These are phyloP conservation scores for rat (Rattus norvegicus) DNA, from an alignment of 2,113 vertebrate species.

Conservation along the genomic window GRCr8 NC_086028.1:39812001-39812500, in stretches of 20 bases:
- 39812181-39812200: not conserved
- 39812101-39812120: not conserved
- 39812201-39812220: not conserved
- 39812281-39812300: not conserved
- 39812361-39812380: not conserved
- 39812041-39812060: not conserved
- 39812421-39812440: no score
- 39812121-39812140: not conserved
- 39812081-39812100: not conserved
- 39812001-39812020: not conserved
- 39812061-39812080: not conserved
- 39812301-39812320: not conserved
- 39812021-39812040: not conserved
- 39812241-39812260: not conserved
- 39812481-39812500: not conserved
- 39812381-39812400: not conserved
- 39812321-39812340: not conserved
- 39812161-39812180: not conserved
- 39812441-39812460: not conserved
- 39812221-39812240: not conserved
- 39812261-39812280: not conserved
- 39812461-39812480: not conserved
- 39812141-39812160: not conserved
- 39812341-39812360: not conserved
- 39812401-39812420: not conserved